A percentile compares a stretch with the other conserved stretches of the same genome.
These are phyloP conservation scores for Nineta flava DNA, from an alignment of 2,888 invertebrate species.

Conservation along the genomic window DNA sequence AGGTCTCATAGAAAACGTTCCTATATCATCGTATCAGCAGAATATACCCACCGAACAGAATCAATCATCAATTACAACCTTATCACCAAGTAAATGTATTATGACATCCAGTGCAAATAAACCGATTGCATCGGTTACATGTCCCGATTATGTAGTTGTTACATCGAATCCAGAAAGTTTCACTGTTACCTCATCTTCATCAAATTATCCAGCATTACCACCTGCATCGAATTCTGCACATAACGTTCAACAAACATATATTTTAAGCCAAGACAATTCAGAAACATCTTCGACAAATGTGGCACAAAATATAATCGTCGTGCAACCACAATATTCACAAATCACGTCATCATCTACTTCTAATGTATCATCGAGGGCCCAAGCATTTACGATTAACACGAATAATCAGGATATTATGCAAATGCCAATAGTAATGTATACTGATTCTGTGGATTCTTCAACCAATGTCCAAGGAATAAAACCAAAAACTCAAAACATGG, in stretches of 20 bases:
- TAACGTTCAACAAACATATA: not conserved
- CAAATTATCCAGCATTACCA: not conserved
- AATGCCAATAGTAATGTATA: constrained; percentile 4
- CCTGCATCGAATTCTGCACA: not conserved
- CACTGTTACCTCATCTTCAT: not conserved
- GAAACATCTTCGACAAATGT: not conserved
- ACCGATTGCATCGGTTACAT: not conserved
- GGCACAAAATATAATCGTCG: not conserved
- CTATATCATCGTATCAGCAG: not conserved
- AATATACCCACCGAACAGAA: too few species aligned
- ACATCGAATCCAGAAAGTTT: not conserved
- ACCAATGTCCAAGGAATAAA: too few species aligned
- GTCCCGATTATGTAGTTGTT: not conserved
- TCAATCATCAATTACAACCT: too few species aligned
- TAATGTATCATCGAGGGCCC: not conserved
- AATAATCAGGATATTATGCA: constrained; percentile 4
- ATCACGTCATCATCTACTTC: not conserved
- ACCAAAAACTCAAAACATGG: not conserved
- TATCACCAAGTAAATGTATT: too few species aligned
- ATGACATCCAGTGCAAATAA: too few species aligned
- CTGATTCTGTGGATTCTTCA: not conserved
- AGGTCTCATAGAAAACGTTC: not conserved
- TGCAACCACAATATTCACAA: not conserved
- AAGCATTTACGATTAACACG: not conserved
- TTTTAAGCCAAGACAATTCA: not conserved